A percentile compares a stretch with the other conserved stretches of the same genome.
Conservation (phyloP, 2,113 vertebrate genomes). For the Atherinomorus stipes region DNA sequence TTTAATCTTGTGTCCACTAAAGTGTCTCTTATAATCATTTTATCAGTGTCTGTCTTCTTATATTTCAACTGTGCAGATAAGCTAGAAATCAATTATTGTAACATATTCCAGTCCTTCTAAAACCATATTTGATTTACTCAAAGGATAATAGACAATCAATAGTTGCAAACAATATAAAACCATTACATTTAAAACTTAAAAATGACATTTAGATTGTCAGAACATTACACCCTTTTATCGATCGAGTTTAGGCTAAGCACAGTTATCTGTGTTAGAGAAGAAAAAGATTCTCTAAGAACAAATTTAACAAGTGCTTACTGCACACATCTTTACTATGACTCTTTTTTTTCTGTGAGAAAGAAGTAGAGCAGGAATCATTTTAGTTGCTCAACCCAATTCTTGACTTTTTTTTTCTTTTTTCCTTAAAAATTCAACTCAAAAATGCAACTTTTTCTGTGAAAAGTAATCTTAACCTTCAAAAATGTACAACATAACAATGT, state of each 20-base stretch:
- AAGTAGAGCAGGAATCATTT: slow-evolving; percentile 19
- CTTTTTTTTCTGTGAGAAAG: not conserved
- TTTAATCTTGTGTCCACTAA: not conserved
- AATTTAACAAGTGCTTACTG: not conserved
- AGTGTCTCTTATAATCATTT: slow-evolving; percentile 1
- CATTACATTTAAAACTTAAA: not conserved
- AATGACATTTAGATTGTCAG: not conserved
- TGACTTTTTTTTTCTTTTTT: slow-evolving; percentile 3
- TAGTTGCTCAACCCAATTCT: slow-evolving; percentile 18
- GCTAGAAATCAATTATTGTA: not conserved
- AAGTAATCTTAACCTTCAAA: slow-evolving; percentile 50
- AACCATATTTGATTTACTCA: not conserved
- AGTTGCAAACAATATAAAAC: not conserved
- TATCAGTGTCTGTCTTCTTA: not conserved
- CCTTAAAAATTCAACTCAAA: not conserved
- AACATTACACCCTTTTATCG: not conserved
- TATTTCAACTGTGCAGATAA: too few species aligned
- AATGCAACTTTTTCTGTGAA: slow-evolving; percentile 28
- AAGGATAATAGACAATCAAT: slow-evolving; percentile 1
- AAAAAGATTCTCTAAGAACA: not conserved
- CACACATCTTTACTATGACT: not conserved
- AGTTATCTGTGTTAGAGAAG: not conserved
- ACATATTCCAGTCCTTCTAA: not conserved
- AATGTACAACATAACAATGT: slow-evolving; percentile 51
- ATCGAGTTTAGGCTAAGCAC: not conserved